Evolutionary conservation across 2,888 invertebrate species (phyloP).

Genomic region (Acrocyrtus sp.): DNA sequence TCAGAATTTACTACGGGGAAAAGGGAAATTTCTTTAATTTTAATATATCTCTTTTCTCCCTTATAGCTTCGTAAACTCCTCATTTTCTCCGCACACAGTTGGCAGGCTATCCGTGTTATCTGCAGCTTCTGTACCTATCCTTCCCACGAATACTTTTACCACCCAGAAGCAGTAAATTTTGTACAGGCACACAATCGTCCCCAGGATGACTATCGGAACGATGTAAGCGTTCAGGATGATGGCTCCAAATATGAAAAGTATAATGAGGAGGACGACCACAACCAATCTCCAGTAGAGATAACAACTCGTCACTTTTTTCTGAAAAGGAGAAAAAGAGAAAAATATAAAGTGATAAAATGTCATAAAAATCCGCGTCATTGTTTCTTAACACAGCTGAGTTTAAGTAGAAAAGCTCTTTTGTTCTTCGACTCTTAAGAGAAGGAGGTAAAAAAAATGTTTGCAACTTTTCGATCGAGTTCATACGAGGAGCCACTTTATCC

Average conservation of each 20-base stretch:
- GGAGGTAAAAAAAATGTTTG: too few species aligned
- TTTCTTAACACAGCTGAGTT: too few species aligned
- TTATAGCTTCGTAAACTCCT: constrained; percentile 52
- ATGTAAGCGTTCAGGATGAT: constrained; percentile 45
- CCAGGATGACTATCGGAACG: constrained; percentile 34
- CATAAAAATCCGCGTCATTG: constrained; percentile 11
- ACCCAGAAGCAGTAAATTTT: constrained; percentile 58
- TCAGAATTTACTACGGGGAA: too few species aligned
- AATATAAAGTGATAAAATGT: constrained; percentile 11
- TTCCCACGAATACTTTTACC: constrained; percentile 46
- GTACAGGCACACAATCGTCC: constrained; percentile 35
- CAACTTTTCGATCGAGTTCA: too few species aligned
- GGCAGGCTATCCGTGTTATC: constrained; percentile 48
- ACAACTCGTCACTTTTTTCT: constrained; percentile 58
- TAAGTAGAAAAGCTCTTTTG: too few species aligned
- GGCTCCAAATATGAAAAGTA: constrained; percentile 48
- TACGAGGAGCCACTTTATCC: too few species aligned
- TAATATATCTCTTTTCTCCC: background rate
- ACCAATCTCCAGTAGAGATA: constrained; percentile 57
- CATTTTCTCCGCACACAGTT: constrained; percentile 51
- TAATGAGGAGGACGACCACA: constrained; percentile 54
- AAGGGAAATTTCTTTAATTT: too few species aligned
- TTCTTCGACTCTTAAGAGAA: too few species aligned
- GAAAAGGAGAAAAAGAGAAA: constrained; percentile 9
- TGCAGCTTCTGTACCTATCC: constrained; percentile 45